phyloP scores from a whole-genome alignment of 92 coral and sea anemone species.

The Epizoanthus scotinus region DNA sequence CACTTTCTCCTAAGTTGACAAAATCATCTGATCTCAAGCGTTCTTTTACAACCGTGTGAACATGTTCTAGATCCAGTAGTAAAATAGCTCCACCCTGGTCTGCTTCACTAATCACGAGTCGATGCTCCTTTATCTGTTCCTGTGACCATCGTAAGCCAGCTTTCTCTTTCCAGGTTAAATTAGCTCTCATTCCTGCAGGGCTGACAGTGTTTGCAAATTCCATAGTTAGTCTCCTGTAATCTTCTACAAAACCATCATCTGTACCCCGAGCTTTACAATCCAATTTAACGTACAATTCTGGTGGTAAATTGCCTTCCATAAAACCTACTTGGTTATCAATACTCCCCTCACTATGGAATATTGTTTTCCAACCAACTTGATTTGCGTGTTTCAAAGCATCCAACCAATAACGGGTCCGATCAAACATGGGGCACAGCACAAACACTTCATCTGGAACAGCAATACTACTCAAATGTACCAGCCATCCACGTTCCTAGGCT shows the following conservation, averaged over 20 bases:
- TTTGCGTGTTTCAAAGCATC: slow-evolving; percentile 7
- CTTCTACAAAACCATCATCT: not conserved
- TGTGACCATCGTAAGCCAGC: slow-evolving; percentile 8
- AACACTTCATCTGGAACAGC: slow-evolving; percentile 20
- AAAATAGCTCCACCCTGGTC: slow-evolving; percentile 24
- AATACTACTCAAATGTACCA: not conserved
- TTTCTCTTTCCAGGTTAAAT: slow-evolving; percentile 8
- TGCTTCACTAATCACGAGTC: slow-evolving; percentile 5
- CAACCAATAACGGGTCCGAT: not conserved
- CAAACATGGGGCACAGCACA: not conserved
- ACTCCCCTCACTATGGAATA: not conserved
- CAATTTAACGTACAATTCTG: not conserved
- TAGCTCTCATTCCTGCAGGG: slow-evolving; percentile 9
- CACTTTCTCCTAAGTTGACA: not conserved
- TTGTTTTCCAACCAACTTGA: slow-evolving; percentile 7
- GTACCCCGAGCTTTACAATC: slow-evolving; percentile 7
- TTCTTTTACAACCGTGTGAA: not conserved
- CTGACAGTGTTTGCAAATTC: slow-evolving; percentile 13
- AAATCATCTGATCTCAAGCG: slow-evolving; percentile 5
- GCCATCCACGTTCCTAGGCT: not conserved
- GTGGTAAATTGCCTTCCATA: not conserved
- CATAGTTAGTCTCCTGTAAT: slow-evolving; percentile 26
- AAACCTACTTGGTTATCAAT: not conserved
- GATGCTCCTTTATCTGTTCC: slow-evolving; percentile 3
- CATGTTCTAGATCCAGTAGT: slow-evolving; percentile 5